phyloP scores from a whole-genome alignment of 2,113 vertebrate genomes.

The Alosa alosa region DNA sequence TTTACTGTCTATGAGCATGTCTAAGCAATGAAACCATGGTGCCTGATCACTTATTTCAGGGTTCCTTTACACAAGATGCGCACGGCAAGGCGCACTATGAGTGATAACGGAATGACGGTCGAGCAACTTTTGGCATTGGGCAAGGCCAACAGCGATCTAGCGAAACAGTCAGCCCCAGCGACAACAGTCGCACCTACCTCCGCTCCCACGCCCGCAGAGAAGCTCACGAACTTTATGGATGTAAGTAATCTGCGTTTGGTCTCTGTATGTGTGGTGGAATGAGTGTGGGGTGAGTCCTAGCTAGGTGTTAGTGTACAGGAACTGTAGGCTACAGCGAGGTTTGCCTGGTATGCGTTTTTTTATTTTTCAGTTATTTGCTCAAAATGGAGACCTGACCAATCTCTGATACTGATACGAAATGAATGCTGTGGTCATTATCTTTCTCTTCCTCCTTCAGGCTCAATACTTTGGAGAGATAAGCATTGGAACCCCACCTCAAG shows the following conservation, averaged over 20 bases:
- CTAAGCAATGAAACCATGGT: neutral
- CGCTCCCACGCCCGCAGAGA: conserved; percentile 56
- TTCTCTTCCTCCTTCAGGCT: conserved; percentile 57
- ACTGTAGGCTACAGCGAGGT: neutral
- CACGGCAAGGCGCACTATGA: conserved; percentile 58
- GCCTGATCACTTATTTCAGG: conserved; percentile 51
- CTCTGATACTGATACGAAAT: neutral
- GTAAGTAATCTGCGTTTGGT: conserved; percentile 57
- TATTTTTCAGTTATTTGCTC: neutral
- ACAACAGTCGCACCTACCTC: neutral
- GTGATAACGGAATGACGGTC: conserved; percentile 58
- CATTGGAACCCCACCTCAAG: conserved; percentile 81
- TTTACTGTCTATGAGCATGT: too few species aligned
- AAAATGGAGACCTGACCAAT: neutral
- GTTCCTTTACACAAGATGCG: conserved; percentile 73
- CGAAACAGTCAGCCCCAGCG: neutral
- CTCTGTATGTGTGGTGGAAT: neutral
- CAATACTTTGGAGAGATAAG: conserved; percentile 84
- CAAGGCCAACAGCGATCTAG: neutral
- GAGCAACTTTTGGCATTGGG: conserved; percentile 58
- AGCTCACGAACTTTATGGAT: conserved; percentile 81
- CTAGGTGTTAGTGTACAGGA: neutral
- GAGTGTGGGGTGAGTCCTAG: neutral
- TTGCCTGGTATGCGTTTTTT: neutral
- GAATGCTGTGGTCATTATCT: neutral